Evolutionary conservation across 2,888 invertebrate species (phyloP), one percentile per base, ranked within the genome.

Genomic region (Melanostoma mellinum): DNA sequence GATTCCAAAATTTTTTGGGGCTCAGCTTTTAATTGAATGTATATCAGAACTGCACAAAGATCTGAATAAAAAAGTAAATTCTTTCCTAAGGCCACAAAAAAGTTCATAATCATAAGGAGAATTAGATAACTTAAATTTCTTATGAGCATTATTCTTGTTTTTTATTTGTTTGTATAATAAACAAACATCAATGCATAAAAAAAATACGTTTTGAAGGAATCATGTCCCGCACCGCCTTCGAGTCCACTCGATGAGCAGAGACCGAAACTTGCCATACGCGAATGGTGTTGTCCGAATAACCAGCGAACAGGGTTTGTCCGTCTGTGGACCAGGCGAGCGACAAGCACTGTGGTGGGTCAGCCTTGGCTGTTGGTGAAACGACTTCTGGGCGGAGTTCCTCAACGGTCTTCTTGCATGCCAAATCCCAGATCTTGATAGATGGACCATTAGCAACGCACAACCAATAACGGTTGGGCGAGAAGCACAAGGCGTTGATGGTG

Each of bases 401-500:
- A 87, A 99, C 99, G 94, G 99, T 97, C 91, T 98, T 97, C 94
- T 99, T 99, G 93, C 97, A 98, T 93, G 99, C 99, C 92, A 99
- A 94, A 93, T 99, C 99, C 99, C 99, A 99, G 91, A 99, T 99
- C 93, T 98, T 99, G 91, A 99, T 99, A 88, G 96, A 96, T 86
- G 98, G 97, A 88, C 99, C 99, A 89, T 97, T 99, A 32, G 99
- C 99, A 89, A 99, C 99, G 92, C 99, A 99, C 86, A 99, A 94
- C 99, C 99, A 99, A 91, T 99, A 99, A 90, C 99, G 95, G 93
- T 99, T 99, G 85, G 99, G 99, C 86, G 98, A 98, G 95, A 99
- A 99, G 94, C 98, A 98, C 88, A 99, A 93, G 4, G 99, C 97
- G 88, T 98, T 99, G 92, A 99, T 99, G 91, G 97, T 97, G 91